Base-by-base conservation (phyloP, 2,888 invertebrate species). In the Oscheius onirici region DNA sequence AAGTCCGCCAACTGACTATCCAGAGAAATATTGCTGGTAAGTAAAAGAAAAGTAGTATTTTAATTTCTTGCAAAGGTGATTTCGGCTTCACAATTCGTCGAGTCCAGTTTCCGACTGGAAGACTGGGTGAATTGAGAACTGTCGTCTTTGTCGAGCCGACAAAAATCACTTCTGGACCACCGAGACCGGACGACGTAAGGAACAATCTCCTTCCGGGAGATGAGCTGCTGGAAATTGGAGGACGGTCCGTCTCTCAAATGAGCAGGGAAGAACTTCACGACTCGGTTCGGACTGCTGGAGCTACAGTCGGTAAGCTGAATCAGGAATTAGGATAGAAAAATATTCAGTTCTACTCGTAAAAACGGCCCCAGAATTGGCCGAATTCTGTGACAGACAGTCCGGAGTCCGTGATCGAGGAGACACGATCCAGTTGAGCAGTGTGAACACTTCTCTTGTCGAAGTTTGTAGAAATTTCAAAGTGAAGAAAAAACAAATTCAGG, bases 191-290 rank as follows among this genome's bases (percentile, higher is more conserved):
- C 44, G 83, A 83, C 49, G 67, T 83, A 20, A 72, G 69, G 15
- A 94, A 93, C 8, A 95, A 95, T 3, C 90, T 97, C 26, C 90
- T 96, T 72, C 96, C 96, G n/a, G 97, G 97, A 5, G 97, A 97
- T 89, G 91, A 94, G 83, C 91, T 97, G 34, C 90, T 96, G 80
- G 94, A 95, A 90, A 95, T 97, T 41, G 95, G 96, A 87, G 93
- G 93, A 26, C 91, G 43, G 15, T 13, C 51, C 3, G 91, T 96
- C 67, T 95, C 96, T 88, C 93, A 94, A 85, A 93, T 97, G 77
- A 95, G 95, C 15, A 71, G 83, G 6, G 83, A 83, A 82, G 95
- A 95, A 88, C 91, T 96, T 88, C 95, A 97, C 83, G 93, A 94
- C 85, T 92, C 93, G 24, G 76, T 84, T 17, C 63, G 76, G 20